Percentiles rank a stretch among this genome's conserved stretches.
phyloP scores from a whole-genome alignment of 2,113 vertebrate species.

The Bucco capensis region DNA sequence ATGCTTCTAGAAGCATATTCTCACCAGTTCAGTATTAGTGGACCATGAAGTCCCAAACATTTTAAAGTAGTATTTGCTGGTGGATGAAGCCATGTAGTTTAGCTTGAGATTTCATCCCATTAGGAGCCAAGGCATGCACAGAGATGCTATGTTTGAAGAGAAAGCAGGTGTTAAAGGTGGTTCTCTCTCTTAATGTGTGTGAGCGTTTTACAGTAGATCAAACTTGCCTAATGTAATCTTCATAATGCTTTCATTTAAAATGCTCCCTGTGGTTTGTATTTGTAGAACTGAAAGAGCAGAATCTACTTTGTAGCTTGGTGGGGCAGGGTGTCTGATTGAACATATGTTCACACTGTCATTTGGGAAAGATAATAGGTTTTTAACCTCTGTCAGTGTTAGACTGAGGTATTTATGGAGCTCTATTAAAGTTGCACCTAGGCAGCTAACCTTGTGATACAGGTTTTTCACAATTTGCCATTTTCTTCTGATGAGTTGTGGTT shows the following conservation, averaged over 20 bases:
- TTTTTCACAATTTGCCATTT: constrained; percentile 17
- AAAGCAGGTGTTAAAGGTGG: constrained; percentile 64
- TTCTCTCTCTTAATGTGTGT: constrained; percentile 29
- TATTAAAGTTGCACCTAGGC: constrained; percentile 1
- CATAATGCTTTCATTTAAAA: constrained; percentile 66
- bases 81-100: constrained; percentile 11
- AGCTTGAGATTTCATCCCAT: constrained; percentile 38
- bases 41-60: background rate
- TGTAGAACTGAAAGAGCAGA: constrained; percentile 53
- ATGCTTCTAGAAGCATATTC: background rate
- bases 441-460: background rate
- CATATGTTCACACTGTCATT: constrained; percentile 55
- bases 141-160: constrained; percentile 58
- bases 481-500: background rate
- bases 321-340: constrained; percentile 32
- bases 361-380: constrained; percentile 65
- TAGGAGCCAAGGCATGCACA: constrained; percentile 31
- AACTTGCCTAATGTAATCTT: constrained; percentile 67
- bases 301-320: constrained; percentile 54
- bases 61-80: background rate
- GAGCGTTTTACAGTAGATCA: constrained; percentile 68
- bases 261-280: constrained; percentile 63
- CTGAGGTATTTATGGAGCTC: constrained; percentile 35
- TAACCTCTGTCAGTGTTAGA: constrained; percentile 65
- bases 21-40: background rate